phyloP scores from a whole-genome alignment of 2,888 invertebrate species.

The Idaea dimidiata region DNA sequence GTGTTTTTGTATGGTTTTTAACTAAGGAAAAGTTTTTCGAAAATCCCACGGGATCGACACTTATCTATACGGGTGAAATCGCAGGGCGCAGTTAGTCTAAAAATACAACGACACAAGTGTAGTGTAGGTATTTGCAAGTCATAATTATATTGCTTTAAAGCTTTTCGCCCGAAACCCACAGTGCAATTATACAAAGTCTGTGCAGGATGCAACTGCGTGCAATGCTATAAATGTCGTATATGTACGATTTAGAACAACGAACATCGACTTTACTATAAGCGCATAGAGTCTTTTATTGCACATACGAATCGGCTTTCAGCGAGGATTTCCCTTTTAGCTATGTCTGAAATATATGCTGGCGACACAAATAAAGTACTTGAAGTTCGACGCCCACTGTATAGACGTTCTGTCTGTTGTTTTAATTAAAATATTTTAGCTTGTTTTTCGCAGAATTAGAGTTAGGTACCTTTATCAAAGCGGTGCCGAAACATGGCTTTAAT shows the following conservation, averaged over 20 bases:
- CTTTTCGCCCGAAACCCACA: constrained; percentile 44
- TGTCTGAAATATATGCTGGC: constrained; percentile 61
- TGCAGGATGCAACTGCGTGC: constrained; percentile 46
- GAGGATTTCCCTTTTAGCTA: constrained; percentile 62
- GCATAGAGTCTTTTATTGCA: constrained; percentile 36
- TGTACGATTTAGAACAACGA: constrained; percentile 24
- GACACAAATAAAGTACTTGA: constrained; percentile 67
- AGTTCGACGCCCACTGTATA: constrained; percentile 61
- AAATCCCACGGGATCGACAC: neutral
- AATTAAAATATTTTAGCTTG: constrained; percentile 52
- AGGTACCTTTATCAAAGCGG: too few species aligned
- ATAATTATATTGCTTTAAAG: constrained; percentile 52
- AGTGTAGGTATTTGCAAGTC: constrained; percentile 37
- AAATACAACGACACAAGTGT: constrained; percentile 29
- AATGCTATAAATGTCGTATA: constrained; percentile 43
- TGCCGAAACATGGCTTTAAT: neutral
- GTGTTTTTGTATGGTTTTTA: too few species aligned
- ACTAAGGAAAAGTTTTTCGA: neutral
- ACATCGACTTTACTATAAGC: constrained; percentile 32
- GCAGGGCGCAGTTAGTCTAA: constrained; percentile 20
- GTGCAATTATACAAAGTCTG: constrained; percentile 66
- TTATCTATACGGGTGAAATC: neutral
- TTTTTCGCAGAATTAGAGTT: neutral
- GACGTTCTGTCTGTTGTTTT: constrained; percentile 62
- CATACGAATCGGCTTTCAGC: constrained; percentile 43